A percentile compares a stretch with the other conserved stretches of the same genome.
Conservation (phyloP, 2,888 invertebrate genomes). For the Brachylomia viminalis region DNA sequence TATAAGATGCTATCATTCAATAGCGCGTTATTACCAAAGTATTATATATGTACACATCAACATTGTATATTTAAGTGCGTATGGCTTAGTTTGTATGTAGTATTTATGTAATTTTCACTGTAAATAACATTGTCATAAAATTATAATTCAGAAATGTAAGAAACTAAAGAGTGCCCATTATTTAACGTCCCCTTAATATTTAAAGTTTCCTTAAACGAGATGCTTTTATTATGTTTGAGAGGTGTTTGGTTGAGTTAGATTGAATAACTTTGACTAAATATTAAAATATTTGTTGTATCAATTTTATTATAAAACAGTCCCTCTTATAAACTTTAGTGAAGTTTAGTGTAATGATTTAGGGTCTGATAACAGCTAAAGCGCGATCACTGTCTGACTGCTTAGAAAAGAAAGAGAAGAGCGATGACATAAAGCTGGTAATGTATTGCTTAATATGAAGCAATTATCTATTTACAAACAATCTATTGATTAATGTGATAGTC, state of each 20-base stretch:
- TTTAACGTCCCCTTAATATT: not conserved
- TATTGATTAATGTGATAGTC: too few relatives aligned
- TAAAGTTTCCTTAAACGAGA: too few relatives aligned
- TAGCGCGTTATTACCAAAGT: conserved; percentile 14
- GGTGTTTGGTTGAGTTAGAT: not conserved
- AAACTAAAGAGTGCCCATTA: not conserved
- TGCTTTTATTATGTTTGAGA: not conserved
- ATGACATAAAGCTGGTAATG: too few relatives aligned
- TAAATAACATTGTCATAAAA: conserved; percentile 17
- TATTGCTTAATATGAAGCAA: too few relatives aligned
- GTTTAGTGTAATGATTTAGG: too few relatives aligned
- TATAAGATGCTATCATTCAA: not conserved
- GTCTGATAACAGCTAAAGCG: too few relatives aligned
- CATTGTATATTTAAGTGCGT: not conserved
- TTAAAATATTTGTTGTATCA: too few relatives aligned
- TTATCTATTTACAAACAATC: too few relatives aligned
- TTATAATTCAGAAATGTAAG: not conserved
- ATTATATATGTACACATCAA: not conserved
- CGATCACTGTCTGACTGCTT: too few relatives aligned
- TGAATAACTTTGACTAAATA: not conserved
- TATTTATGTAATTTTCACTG: not conserved
- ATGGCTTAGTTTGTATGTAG: not conserved
- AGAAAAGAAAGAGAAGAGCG: too few relatives aligned
- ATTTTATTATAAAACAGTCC: too few relatives aligned
- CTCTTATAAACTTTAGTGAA: too few relatives aligned